These are phyloP conservation scores for Augochlora pura DNA, from an alignment of 1,140 invertebrate species.

Conservation along the genomic window DNA sequence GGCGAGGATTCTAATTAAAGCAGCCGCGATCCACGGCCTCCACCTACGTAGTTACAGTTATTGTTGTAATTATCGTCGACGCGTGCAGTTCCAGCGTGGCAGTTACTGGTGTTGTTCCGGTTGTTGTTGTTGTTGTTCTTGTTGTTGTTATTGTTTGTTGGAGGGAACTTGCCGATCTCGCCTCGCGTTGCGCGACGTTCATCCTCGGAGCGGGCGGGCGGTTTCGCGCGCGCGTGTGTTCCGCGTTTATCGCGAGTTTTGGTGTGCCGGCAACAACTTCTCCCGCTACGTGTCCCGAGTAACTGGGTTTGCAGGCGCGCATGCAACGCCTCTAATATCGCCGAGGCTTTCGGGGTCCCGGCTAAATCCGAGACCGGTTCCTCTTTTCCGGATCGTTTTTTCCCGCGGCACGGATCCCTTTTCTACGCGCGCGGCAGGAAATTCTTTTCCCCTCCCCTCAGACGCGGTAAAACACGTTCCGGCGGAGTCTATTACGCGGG, in stretches of 20 bases:
- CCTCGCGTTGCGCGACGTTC: conserved; percentile 29
- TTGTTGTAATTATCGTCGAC: conserved; percentile 72
- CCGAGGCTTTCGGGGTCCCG: background rate
- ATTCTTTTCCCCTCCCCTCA: background rate
- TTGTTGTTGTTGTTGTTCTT: conserved; percentile 6
- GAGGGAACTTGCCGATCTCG: conserved; percentile 56
- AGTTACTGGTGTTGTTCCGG: conserved; percentile 32
- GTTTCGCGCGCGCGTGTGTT: conserved; percentile 19
- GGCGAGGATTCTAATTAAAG: conserved; percentile 70
- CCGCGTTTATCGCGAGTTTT: conserved; percentile 57
- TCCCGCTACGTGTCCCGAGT: conserved; percentile 53
- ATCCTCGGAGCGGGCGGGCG: conserved; percentile 18
- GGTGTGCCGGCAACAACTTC: conserved; percentile 44
- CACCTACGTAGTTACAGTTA: conserved; percentile 64
- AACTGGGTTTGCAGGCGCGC: conserved; percentile 48
- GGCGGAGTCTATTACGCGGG: conserved; percentile 5
- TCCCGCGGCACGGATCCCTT: background rate
- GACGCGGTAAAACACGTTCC: background rate
- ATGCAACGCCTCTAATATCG: conserved; percentile 39
- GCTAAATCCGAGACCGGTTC: background rate
- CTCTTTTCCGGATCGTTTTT: background rate
- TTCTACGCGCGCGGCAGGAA: background rate
- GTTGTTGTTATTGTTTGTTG: conserved; percentile 58
- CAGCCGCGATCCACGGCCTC: conserved; percentile 32
- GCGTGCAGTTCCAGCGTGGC: conserved; percentile 57